A percentile compares a stretch with the other conserved stretches of the same genome.
Conservation (phyloP, 2,797 vertebrate genomes). For the Macroramphosus scolopax region DNA sequence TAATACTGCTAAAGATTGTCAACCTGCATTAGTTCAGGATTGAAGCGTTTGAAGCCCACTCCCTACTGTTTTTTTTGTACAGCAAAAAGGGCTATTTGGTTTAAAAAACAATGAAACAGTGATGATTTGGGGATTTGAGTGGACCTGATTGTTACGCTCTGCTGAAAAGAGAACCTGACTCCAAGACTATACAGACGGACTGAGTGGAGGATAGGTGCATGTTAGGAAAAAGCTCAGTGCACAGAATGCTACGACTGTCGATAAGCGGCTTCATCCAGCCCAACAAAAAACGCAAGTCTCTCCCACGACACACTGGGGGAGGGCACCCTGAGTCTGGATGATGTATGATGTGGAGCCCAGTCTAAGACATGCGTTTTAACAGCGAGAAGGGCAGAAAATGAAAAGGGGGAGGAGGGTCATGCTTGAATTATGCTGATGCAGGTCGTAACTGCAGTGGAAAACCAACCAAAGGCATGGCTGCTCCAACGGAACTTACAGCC, state of each 20-base stretch:
- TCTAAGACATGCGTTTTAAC: constrained; percentile 62
- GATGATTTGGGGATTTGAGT: not conserved
- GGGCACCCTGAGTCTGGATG: constrained; percentile 59
- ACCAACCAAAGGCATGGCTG: constrained; percentile 42
- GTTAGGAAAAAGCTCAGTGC: constrained; percentile 42
- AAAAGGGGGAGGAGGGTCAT: constrained; percentile 71
- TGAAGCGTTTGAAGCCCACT: constrained; percentile 9
- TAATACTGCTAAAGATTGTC: constrained; percentile 50
- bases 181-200: constrained; percentile 34
- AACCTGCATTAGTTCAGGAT: constrained; percentile 22
- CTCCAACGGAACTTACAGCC: constrained; percentile 34
- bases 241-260: constrained; percentile 51
- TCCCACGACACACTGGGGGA: constrained; percentile 47
- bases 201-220: constrained; percentile 39
- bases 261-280: constrained; percentile 54
- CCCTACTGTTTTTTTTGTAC: not conserved
- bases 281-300: constrained; percentile 36
- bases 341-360: constrained; percentile 74
- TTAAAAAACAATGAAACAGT: constrained; percentile 8
- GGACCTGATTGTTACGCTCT: constrained; percentile 42
- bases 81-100: constrained; percentile 5
- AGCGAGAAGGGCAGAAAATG: constrained; percentile 66
- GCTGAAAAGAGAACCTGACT: constrained; percentile 39
- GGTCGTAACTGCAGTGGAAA: constrained; percentile 57
- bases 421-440: constrained; percentile 81